These are phyloP conservation scores for Heliornis fulica DNA, from an alignment of 2,113 vertebrate species.

Conservation along the genomic window DNA sequence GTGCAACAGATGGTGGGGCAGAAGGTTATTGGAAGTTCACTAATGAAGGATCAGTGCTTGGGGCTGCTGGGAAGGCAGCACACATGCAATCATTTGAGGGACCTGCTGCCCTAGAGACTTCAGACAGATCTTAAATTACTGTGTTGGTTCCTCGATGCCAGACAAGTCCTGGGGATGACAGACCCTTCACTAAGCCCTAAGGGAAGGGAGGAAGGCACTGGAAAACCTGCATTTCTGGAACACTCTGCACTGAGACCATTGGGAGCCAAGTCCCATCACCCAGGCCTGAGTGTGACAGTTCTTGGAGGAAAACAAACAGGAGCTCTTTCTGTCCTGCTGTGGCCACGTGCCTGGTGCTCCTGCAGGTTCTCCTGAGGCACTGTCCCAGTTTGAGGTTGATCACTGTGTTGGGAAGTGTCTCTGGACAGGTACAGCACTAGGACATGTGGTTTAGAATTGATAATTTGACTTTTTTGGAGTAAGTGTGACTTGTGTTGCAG, in stretches of 20 bases:
- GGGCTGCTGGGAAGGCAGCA: not conserved
- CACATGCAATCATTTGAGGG: not conserved
- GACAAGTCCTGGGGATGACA: not conserved
- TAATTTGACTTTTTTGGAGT: not conserved
- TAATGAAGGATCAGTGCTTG: not conserved
- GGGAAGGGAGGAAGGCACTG: not conserved
- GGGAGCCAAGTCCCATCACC: not conserved
- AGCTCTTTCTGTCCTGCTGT: not conserved
- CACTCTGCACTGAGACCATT: not conserved
- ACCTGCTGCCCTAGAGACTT: not conserved
- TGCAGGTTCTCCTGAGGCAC: not conserved
- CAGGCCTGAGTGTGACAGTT: not conserved
- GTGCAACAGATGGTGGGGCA: not conserved
- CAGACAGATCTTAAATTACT: not conserved
- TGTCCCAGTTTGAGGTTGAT: not conserved
- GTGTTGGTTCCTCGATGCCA: not conserved
- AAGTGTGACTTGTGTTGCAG: not conserved
- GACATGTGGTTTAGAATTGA: not conserved
- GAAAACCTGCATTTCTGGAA: not conserved
- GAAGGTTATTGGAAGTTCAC: not conserved
- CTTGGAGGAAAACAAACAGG: not conserved
- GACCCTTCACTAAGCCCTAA: not conserved
- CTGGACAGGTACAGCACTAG: not conserved
- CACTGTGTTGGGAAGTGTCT: not conserved
- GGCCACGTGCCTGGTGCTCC: fast-evolving